Conservation (phyloP, 2,888 invertebrate species). For the Diplolepis rosae region DNA sequence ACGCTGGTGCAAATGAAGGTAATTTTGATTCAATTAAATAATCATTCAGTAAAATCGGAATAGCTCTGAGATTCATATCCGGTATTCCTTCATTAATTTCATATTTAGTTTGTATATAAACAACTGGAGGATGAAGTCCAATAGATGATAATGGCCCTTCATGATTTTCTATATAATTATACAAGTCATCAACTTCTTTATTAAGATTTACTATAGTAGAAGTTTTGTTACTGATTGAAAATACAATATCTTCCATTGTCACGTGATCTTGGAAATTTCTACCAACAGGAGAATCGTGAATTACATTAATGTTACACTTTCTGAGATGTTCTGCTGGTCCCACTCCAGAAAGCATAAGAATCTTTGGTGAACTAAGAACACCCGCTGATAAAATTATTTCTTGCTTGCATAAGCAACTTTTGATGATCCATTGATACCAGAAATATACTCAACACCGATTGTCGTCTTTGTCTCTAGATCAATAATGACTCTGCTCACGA, state of each 20-base stretch:
- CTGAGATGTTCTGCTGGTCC: slow-evolving; percentile 77
- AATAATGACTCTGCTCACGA: slow-evolving; percentile 22
- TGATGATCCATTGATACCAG: slow-evolving; percentile 53
- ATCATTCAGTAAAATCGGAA: slow-evolving; percentile 67
- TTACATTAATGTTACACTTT: slow-evolving; percentile 76
- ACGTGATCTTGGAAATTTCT: slow-evolving; percentile 80
- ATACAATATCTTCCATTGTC: slow-evolving; percentile 43
- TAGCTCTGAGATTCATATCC: slow-evolving; percentile 76
- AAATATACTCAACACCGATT: slow-evolving; percentile 31
- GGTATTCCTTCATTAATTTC: slow-evolving; percentile 74
- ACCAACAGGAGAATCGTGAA: slow-evolving; percentile 79
- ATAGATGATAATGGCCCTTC: slow-evolving; percentile 76
- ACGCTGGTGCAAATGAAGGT: slow-evolving; percentile 77
- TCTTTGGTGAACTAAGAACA: slow-evolving; percentile 90
- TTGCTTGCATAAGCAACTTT: slow-evolving; percentile 77
- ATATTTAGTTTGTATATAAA: slow-evolving; percentile 77
- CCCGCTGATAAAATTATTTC: slow-evolving; percentile 92
- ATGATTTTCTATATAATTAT: slow-evolving; percentile 55
- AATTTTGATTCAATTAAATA: slow-evolving; percentile 33
- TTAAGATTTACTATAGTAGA: slow-evolving; percentile 56
- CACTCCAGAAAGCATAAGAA: slow-evolving; percentile 88
- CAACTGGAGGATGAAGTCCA: slow-evolving; percentile 78
- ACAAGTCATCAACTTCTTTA: slow-evolving; percentile 59
- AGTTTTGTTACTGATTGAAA: slow-evolving; percentile 57
- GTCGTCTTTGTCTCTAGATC: slow-evolving; percentile 23